These are phyloP conservation scores for Prolemur simus DNA, from an alignment of 2,113 vertebrate species.

Conservation along the genomic window DNA sequence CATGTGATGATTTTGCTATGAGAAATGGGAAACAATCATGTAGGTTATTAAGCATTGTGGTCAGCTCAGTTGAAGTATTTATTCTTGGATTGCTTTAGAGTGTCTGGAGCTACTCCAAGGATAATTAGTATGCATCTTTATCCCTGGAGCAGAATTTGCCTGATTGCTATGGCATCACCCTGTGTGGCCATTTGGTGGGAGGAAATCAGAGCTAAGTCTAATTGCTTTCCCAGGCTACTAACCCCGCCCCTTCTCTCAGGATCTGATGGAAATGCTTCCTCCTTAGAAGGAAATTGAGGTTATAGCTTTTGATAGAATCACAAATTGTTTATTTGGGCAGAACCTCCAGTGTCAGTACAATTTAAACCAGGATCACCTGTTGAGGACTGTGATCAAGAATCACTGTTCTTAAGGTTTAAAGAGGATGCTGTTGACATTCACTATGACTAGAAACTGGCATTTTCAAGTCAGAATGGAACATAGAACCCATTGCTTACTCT, in stretches of 20 bases:
- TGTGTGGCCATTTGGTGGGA: neutral
- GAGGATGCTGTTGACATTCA: neutral
- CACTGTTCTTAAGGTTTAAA: neutral
- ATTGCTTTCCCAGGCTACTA: neutral
- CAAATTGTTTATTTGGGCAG: neutral
- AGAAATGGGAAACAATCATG: neutral
- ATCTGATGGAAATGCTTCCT: neutral
- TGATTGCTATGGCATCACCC: neutral
- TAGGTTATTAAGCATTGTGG: neutral
- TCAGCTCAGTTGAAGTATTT: neutral
- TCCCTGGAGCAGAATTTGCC: neutral
- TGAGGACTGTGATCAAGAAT: neutral
- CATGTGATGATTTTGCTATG: neutral
- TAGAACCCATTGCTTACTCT: neutral
- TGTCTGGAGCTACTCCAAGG: neutral
- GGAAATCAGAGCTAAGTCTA: slow-evolving; percentile 1
- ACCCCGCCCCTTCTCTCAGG: neutral
- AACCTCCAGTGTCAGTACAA: neutral
- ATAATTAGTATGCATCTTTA: slow-evolving; percentile 31
- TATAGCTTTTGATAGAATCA: neutral
- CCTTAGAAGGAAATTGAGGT: neutral
- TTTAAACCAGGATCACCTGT: neutral
- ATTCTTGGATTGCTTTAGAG: neutral
- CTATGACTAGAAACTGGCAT: neutral
- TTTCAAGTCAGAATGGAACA: neutral